phyloP scores from a whole-genome alignment of 2,113 vertebrate genomes.

The Atractosteus spatula region DNA sequence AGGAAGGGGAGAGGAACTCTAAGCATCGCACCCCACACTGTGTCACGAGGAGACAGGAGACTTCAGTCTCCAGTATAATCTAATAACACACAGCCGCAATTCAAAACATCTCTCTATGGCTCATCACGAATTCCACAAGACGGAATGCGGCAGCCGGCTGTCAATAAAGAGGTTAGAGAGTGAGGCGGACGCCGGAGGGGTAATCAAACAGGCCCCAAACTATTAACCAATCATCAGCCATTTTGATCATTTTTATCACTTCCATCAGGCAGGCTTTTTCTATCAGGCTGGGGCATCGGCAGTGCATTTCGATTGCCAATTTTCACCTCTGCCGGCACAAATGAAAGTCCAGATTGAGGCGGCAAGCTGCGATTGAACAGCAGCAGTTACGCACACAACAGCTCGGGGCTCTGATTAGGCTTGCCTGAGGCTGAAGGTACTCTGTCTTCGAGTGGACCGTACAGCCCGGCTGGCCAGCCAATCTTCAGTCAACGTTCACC shows the following conservation, averaged over 20 bases:
- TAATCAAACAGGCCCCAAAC: conserved; percentile 8
- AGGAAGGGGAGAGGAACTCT: conserved; percentile 34
- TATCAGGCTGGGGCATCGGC: not conserved
- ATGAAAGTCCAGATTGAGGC: conserved; percentile 1
- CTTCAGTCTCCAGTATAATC: not conserved
- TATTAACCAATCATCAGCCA: conserved; percentile 6
- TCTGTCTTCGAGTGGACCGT: not conserved
- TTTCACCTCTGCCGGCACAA: not conserved
- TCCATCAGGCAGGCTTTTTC: conserved; percentile 1
- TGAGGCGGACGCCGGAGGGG: not conserved
- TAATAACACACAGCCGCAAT: not conserved
- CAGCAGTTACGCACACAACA: not conserved
- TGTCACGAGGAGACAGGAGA: not conserved
- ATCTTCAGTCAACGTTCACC: too few relatives aligned
- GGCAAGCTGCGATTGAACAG: not conserved
- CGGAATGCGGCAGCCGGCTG: too few relatives aligned
- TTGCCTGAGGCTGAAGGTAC: not conserved
- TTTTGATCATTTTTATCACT: not conserved
- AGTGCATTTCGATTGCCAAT: conserved; percentile 1
- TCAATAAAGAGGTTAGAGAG: not conserved
- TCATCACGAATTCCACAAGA: not conserved
- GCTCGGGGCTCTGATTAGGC: not conserved
- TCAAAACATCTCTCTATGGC: not conserved
- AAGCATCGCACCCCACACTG: not conserved
- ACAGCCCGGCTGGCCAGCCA: not conserved